Base-by-base conservation (phyloP, 2,888 invertebrate genomes). In the Caenorhabditis sp. region DNA sequence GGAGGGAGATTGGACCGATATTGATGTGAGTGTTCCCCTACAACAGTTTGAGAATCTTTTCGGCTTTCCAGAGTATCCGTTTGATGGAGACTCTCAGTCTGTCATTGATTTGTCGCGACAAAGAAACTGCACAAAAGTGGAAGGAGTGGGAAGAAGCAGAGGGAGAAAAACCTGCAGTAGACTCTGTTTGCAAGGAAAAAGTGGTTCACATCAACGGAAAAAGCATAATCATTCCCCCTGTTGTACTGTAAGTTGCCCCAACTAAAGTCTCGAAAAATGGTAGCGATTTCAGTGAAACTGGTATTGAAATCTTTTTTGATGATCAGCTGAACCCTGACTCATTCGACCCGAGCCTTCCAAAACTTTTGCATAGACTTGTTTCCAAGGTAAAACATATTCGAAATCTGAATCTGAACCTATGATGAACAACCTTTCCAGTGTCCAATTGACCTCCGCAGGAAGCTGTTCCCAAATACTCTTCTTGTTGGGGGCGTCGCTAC, bases 401-500 rank as follows among this genome's bases (percentile, higher is more conserved):
- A 55, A 22, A n/a, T n/a, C n/a, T n/a, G 44, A 64, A 53, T 24
- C 15, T 6, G 20, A n/a, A n/a, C n/a, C n/a, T n/a, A 9, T 4
- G 11, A 15, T 18, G 53, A 53, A 20, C 11, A 32, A 37, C 2
- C 2, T 67, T 47, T 51, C 20, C 92, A 95, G 94, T 95, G 96
- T 87, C 95, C 96, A 0, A 93, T 96, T 26, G 97, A 98, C 93
- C 94, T 95, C 80, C 94, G 97, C 15, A 94, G 94, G 69, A 93
- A 94, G 61, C 93, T 98, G 50, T 95, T 96, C 0, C 95, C 95
- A 92, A 96, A 96, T 92, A 94, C 98, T 86, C 93, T 98, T 70
- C 93, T 98, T 22, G 94, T 95, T 70, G 98, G 98, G 40, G 98
- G 98, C 13, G 95, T 95, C 1, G 94, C 95, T 0, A 95, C 95